Conservation (phyloP, 2,888 invertebrate species). For the Punctoribates punctum region DNA sequence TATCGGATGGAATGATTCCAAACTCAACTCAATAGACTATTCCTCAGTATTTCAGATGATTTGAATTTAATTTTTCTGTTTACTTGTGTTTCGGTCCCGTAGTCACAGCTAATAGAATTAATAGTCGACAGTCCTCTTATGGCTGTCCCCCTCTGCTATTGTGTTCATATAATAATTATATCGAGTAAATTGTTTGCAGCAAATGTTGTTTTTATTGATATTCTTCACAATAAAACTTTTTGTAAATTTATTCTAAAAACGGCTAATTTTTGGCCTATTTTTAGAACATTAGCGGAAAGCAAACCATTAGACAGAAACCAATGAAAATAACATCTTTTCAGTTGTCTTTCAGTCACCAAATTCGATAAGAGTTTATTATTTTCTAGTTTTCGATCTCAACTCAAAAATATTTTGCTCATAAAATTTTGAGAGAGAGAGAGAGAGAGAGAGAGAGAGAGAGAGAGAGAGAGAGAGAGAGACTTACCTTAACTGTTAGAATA, state of each 20-base stretch:
- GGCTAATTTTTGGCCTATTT: no score
- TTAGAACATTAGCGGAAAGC: no score
- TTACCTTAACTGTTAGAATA: conserved; percentile 27
- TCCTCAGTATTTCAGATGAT: no score
- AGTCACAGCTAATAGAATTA: conserved; percentile 9
- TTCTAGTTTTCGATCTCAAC: neutral
- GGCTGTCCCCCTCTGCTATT: neutral
- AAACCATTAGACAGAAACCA: no score
- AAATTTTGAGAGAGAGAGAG: neutral
- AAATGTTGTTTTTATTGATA: neutral
- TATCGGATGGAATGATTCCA: no score
- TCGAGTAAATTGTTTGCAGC: neutral
- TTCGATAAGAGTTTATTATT: neutral
- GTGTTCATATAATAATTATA: neutral
- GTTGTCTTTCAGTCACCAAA: neutral
- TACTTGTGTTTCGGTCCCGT: conserved; percentile 15
- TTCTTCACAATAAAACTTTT: no score
- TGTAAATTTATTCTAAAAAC: no score
- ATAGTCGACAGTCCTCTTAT: neutral
- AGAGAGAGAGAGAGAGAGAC: conserved; percentile 26
- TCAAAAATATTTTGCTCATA: neutral
- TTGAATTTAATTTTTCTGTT: neutral
- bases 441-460: conserved; percentile 17
- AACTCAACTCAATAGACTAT: no score
- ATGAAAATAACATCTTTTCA: no score